These are phyloP conservation scores for Ardeotis arabs DNA, from an alignment of 2,113 vertebrate genomes.

Conservation along the genomic window DNA sequence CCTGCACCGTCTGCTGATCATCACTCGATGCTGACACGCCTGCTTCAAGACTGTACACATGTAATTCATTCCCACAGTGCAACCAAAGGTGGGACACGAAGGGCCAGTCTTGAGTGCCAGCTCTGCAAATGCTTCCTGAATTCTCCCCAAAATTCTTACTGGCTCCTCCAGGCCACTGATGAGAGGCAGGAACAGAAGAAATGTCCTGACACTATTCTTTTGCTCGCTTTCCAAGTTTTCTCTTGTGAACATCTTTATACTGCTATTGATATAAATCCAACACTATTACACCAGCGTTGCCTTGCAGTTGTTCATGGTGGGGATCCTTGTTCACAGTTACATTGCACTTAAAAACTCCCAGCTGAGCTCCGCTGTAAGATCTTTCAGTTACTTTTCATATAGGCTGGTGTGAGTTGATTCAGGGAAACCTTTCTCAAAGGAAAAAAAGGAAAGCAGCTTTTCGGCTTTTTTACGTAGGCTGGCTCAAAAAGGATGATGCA, in stretches of 20 bases:
- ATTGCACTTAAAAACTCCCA: neutral
- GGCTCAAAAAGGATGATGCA: neutral
- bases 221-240: neutral
- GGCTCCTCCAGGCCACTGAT: neutral
- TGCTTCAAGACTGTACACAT: neutral
- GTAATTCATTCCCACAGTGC: fast-evolving
- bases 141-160: neutral
- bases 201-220: neutral
- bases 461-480: neutral
- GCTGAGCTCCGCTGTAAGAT: neutral
- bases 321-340: neutral
- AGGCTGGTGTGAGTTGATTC: neutral
- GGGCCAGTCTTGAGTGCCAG: neutral
- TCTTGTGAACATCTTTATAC: neutral
- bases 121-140: neutral
- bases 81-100: neutral
- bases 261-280: neutral
- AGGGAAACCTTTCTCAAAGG: neutral
- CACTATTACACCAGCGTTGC: neutral
- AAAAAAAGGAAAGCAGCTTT: neutral
- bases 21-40: fast-evolving
- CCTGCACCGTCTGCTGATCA: neutral
- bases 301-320: neutral
- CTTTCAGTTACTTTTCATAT: neutral
- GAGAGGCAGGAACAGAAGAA: neutral